These are phyloP conservation scores for Macropodus opercularis DNA, from an alignment of 2,797 vertebrate species.

Conservation along the genomic window DNA sequence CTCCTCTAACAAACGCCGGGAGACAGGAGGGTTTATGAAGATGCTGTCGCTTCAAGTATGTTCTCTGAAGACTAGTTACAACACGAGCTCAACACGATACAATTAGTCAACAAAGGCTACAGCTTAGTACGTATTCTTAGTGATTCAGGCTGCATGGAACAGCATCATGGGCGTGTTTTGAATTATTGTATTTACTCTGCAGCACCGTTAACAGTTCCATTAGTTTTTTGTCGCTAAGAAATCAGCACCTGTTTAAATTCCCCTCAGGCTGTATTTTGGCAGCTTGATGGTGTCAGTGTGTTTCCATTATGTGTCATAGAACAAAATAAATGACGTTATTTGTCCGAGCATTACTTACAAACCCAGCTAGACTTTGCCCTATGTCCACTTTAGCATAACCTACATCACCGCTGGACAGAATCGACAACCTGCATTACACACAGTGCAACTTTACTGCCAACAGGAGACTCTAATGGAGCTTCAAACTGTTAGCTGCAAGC, in stretches of 20 bases:
- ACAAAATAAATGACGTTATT: neutral
- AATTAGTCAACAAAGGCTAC: too few relatives aligned
- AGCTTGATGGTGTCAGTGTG: neutral
- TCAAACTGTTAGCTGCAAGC: too few relatives aligned
- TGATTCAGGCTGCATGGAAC: too few relatives aligned
- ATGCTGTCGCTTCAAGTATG: neutral
- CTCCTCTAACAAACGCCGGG: neutral
- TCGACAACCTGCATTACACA: neutral
- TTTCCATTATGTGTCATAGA: neutral
- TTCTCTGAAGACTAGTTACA: neutral
- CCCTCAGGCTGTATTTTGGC: constrained; percentile 1
- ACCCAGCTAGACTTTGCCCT: neutral
- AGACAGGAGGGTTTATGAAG: neutral
- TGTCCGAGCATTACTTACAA: neutral
- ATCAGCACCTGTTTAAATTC: neutral
- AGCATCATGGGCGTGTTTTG: too few relatives aligned
- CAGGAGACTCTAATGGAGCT: neutral
- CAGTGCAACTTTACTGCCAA: neutral
- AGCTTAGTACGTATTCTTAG: too few relatives aligned
- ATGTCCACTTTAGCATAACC: too few relatives aligned
- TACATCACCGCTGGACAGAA: neutral
- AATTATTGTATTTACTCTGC: too few relatives aligned
- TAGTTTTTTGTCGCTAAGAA: constrained; percentile 12
- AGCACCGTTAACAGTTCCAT: too few relatives aligned
- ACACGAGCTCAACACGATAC: too few relatives aligned